These are phyloP conservation scores for Amphiprion percula DNA, from an alignment of 2,113 vertebrate species.

Conservation along the genomic window DNA sequence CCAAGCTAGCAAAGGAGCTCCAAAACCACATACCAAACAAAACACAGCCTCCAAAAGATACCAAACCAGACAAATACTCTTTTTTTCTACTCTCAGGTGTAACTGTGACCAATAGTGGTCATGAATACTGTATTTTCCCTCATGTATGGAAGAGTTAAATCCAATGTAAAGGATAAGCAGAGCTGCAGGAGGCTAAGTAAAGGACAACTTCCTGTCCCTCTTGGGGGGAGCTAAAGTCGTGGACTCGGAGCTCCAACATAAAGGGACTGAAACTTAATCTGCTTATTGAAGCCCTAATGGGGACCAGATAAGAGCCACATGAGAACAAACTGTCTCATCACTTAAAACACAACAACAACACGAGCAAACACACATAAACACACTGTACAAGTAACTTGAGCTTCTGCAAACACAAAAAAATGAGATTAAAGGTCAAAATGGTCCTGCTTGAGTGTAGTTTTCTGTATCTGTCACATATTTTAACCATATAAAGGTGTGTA, in stretches of 20 bases:
- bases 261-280: conserved; percentile 50
- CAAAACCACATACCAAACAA: too few species aligned
- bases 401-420: not conserved
- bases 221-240: conserved; percentile 30
- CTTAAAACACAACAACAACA: conserved; percentile 31
- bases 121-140: too few species aligned
- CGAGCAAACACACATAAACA: not conserved
- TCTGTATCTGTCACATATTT: too few species aligned
- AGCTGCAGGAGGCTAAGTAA: not conserved
- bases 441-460: not conserved
- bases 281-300: conserved; percentile 55
- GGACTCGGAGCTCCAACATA: conserved; percentile 41
- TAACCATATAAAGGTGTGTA: too few species aligned
- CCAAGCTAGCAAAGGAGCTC: too few species aligned
- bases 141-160: not conserved
- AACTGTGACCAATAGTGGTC: too few species aligned
- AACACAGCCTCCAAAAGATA: too few species aligned
- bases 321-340: conserved; percentile 36
- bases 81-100: too few species aligned
- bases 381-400: not conserved
- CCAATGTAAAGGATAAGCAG: conserved; percentile 12
- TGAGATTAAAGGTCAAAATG: conserved; percentile 27
- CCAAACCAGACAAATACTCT: too few species aligned
- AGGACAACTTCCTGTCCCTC: not conserved
- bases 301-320: conserved; percentile 42